Percentiles rank a stretch among this genome's conserved stretches.
These are phyloP conservation scores for Tetrax tetrax DNA, from an alignment of 2,113 vertebrate genomes.

Conservation along the genomic window DNA sequence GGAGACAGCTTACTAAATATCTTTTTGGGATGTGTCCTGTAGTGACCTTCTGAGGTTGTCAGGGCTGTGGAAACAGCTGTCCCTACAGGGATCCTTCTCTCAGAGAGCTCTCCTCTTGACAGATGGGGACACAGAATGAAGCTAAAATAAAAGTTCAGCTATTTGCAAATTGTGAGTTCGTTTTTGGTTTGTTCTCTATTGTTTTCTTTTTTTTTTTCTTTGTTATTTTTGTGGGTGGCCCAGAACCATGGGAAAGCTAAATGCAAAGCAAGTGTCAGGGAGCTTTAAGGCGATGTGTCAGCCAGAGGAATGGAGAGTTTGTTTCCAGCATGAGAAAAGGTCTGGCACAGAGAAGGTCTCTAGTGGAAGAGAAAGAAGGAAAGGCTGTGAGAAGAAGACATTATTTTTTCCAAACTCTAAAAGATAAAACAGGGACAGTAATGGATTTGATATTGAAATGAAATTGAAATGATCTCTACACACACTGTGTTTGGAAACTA, in stretches of 20 bases:
- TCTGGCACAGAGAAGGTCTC: not conserved
- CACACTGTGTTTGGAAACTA: not conserved
- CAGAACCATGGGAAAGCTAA: not conserved
- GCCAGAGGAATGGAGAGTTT: not conserved
- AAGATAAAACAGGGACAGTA: not conserved
- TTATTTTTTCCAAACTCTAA: not conserved
- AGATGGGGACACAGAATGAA: not conserved
- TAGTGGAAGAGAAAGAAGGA: not conserved
- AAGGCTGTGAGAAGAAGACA: not conserved
- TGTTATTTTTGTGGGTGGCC: not conserved
- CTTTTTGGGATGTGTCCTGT: not conserved
- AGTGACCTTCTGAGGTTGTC: not conserved
- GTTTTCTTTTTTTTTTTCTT: not conserved
- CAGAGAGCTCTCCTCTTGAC: not conserved
- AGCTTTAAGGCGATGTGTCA: not conserved
- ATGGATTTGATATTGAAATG: not conserved
- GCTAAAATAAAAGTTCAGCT: not conserved
- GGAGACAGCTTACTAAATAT: not conserved
- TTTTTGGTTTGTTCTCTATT: not conserved
- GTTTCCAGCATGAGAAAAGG: conserved; percentile 6
- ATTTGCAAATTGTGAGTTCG: not conserved
- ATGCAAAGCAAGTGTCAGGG: not conserved
- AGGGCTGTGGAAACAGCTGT: not conserved
- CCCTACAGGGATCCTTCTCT: not conserved
- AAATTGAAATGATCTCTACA: not conserved